A percentile compares a stretch with the other conserved stretches of the same genome.
These are phyloP conservation scores for Clarias macrocephalus DNA, from an alignment of 2,113 vertebrate genomes.

Conservation along the genomic window DNA sequence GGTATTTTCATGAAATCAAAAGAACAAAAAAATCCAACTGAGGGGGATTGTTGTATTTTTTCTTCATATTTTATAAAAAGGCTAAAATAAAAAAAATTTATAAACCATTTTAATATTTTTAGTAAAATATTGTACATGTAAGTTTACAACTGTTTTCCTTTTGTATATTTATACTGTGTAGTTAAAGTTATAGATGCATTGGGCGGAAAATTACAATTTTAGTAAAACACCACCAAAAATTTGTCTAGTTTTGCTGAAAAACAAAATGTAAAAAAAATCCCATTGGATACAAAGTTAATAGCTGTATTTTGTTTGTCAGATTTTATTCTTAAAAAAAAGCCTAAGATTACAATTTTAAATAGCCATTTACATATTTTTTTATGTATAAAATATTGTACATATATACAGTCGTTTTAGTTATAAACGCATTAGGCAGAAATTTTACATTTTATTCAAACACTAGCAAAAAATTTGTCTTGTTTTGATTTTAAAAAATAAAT, in stretches of 20 bases:
- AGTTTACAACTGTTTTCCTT: too few relatives aligned
- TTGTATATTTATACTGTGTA: neutral
- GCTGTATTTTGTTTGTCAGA: neutral
- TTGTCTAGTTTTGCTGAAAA: neutral
- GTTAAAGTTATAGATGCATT: neutral
- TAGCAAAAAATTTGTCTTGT: neutral
- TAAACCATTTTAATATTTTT: neutral
- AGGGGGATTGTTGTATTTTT: too few relatives aligned
- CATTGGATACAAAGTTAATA: neutral
- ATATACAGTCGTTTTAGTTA: neutral
- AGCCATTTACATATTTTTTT: neutral
- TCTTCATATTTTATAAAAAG: too few relatives aligned
- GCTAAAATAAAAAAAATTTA: too few relatives aligned
- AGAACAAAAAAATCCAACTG: too few relatives aligned
- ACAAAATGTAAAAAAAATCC: neutral
- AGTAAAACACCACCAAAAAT: neutral
- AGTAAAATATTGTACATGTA: neutral
- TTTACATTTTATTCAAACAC: neutral
- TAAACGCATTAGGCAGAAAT: neutral
- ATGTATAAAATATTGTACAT: neutral
- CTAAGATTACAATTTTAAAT: too few relatives aligned
- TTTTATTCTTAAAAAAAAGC: neutral
- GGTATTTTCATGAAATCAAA: too few relatives aligned
- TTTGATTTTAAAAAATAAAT: neutral
- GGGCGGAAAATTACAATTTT: neutral